These are phyloP conservation scores for Synergus gifuensis DNA, from an alignment of 2,888 invertebrate genomes.

Conservation along the genomic window DNA sequence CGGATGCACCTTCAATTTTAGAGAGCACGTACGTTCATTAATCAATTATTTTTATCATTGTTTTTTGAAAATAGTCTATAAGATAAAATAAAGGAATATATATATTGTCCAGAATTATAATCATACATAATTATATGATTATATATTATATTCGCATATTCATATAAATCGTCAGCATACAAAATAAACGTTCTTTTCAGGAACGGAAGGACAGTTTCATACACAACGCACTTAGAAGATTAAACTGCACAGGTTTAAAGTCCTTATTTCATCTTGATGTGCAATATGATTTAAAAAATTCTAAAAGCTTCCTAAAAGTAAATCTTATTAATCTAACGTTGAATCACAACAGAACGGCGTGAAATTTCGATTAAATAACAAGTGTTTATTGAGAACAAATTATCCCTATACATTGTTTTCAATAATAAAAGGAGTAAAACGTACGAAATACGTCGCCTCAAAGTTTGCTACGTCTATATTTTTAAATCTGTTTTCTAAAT, in stretches of 20 bases:
- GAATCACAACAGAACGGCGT: neutral
- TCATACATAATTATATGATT: neutral
- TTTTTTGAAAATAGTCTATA: neutral
- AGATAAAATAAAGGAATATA: slow-evolving; percentile 5
- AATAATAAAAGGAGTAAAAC: slow-evolving; percentile 27
- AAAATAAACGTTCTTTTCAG: neutral
- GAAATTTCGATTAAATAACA: slow-evolving; percentile 44
- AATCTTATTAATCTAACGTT: neutral
- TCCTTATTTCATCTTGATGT: neutral
- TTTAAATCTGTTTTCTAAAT: neutral
- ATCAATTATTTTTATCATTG: neutral
- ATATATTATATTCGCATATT: neutral
- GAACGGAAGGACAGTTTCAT: neutral
- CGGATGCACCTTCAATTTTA: slow-evolving; percentile 78
- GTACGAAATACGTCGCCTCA: neutral
- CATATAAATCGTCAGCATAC: neutral
- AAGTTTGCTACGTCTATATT: slow-evolving; percentile 22
- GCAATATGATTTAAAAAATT: neutral
- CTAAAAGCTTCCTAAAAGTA: neutral
- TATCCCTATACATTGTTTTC: slow-evolving; percentile 24
- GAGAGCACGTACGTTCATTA: neutral
- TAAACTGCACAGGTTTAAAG: neutral
- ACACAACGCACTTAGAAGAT: neutral
- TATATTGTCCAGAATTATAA: neutral
- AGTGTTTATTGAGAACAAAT: slow-evolving; percentile 45